Percentiles rank a stretch among this genome's conserved stretches.
Evolutionary conservation across 92 coral and sea anemone genomes (phyloP).

Genomic region (Porites lobata): DNA sequence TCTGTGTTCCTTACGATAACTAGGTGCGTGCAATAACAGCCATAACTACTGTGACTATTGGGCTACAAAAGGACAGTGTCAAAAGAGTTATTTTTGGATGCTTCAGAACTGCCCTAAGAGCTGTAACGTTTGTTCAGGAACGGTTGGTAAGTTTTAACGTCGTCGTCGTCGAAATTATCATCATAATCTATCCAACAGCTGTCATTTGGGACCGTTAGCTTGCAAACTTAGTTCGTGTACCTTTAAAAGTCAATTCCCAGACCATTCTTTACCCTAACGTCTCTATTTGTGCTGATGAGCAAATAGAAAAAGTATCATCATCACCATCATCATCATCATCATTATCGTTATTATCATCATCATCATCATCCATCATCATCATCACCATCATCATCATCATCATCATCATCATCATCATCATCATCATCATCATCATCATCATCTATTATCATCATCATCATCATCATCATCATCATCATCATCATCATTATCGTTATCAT

Average conservation of each 20-base stretch:
- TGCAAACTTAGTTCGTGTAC: too few species aligned
- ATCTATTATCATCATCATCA: not conserved
- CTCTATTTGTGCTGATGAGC: too few species aligned
- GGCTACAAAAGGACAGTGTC: constrained; percentile 4
- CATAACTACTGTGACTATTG: not conserved
- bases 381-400: not conserved
- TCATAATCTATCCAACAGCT: not conserved
- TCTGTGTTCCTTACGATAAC: too few species aligned
- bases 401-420: not conserved
- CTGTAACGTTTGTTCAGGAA: constrained; percentile 17
- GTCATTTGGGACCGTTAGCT: too few species aligned
- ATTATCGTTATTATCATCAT: not conserved
- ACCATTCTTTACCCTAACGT: too few species aligned
- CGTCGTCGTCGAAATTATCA: not conserved
- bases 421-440: not conserved
- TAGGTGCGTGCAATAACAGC: constrained; percentile 14
- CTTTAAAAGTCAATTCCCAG: too few species aligned
- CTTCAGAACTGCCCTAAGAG: constrained; percentile 23
- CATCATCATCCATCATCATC: not conserved
- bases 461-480: not conserved
- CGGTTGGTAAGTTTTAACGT: not conserved
- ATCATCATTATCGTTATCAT: not conserved
- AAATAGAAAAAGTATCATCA: not conserved
- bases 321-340: not conserved
- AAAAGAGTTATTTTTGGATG: constrained; percentile 2